phyloP scores from a whole-genome alignment of 1,140 invertebrate species.

The Caenorhabditis inopinata region DNA sequence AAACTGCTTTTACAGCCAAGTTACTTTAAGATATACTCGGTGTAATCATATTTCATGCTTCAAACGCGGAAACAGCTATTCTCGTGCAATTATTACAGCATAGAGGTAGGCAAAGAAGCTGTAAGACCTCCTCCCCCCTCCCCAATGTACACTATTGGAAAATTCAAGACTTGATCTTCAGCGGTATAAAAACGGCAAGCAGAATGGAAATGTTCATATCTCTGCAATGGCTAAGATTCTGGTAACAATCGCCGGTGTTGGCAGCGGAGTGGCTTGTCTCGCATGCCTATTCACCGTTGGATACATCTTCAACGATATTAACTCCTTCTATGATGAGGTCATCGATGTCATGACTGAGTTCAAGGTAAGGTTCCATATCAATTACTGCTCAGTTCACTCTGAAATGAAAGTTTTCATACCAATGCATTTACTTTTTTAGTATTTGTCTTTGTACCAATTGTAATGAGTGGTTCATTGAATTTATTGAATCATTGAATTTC shows the following conservation, averaged over 20 bases:
- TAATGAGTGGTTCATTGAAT: no score
- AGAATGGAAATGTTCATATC: neutral
- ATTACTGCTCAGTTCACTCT: no score
- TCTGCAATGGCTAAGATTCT: constrained; percentile 41
- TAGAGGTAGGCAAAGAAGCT: neutral
- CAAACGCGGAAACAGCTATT: neutral
- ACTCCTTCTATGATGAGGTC: constrained; percentile 52
- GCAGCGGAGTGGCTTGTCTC: constrained; percentile 44
- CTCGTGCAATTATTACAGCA: neutral
- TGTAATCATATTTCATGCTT: neutral
- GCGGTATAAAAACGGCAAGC: neutral
- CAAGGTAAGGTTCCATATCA: constrained; percentile 42
- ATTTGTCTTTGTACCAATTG: no score
- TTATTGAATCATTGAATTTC: no score
- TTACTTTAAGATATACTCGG: neutral
- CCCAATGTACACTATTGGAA: neutral
- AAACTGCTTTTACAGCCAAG: neutral
- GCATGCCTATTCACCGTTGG: constrained; percentile 47
- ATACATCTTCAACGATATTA: constrained; percentile 53
- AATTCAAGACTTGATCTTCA: constrained; percentile 10
- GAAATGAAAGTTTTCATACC: no score
- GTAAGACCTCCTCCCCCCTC: neutral
- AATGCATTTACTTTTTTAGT: no score
- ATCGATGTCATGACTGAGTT: constrained; percentile 53
- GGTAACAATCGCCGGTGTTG: constrained; percentile 41